Conservation (phyloP, 2,797 vertebrate species). For the Rhinoraja longicauda region DNA sequence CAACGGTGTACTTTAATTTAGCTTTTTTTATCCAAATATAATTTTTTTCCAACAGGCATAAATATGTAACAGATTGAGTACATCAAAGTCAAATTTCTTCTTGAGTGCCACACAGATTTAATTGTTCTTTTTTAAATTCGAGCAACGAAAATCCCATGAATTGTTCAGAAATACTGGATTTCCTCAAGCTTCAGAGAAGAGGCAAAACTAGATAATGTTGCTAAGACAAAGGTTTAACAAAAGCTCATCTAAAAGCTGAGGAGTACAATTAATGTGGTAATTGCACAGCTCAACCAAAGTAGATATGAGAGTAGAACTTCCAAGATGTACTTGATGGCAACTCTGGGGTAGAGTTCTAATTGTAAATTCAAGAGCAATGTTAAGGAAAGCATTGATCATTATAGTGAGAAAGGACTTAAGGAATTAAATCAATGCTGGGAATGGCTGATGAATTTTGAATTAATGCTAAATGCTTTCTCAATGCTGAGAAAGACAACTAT, state of each 20-base stretch:
- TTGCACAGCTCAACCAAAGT: neutral
- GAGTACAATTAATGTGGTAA: neutral
- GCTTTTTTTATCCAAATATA: neutral
- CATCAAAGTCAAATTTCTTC: conserved; percentile 1
- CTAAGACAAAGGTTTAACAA: neutral
- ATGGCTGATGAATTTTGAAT: too few species aligned
- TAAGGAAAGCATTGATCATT: neutral
- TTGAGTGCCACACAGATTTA: neutral
- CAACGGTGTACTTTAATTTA: conserved; percentile 24
- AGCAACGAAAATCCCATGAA: conserved; percentile 8
- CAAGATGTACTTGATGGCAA: neutral
- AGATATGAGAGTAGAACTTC: neutral
- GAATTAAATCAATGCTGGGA: too few species aligned
- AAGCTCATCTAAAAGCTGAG: conserved; percentile 7
- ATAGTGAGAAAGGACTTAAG: neutral
- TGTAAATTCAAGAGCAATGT: neutral
- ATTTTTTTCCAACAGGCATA: conserved; percentile 18
- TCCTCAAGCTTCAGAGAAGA: neutral
- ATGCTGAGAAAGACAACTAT: neutral
- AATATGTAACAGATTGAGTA: neutral
- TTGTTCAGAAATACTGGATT: neutral
- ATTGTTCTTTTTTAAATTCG: conserved; percentile 4
- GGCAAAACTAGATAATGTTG: neutral
- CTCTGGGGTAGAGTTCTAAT: neutral
- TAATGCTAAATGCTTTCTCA: too few species aligned